Conservation (phyloP, 2,797 vertebrate species). For the Margarornis squamiger region DNA sequence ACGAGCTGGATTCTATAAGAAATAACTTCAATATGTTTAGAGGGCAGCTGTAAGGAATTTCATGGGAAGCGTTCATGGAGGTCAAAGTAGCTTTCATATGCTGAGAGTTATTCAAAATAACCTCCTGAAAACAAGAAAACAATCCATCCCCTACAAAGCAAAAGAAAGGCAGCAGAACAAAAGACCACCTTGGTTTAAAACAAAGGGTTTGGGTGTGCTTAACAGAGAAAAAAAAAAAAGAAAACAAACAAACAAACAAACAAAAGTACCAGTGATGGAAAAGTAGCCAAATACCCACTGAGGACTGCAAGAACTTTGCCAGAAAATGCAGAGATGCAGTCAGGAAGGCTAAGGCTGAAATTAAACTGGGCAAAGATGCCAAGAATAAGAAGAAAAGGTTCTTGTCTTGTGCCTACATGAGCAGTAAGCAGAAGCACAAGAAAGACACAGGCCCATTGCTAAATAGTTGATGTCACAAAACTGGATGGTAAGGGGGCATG, state of each 20-base stretch:
- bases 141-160: neutral
- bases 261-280: neutral
- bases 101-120: neutral
- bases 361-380: neutral
- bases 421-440: neutral
- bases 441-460: neutral
- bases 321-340: neutral
- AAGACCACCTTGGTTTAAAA: neutral
- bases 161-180: neutral
- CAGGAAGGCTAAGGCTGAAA: neutral
- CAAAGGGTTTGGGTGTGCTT: neutral
- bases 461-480: neutral
- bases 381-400: neutral
- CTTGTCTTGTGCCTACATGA: neutral
- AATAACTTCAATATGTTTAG: neutral
- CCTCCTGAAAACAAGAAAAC: neutral
- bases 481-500: neutral
- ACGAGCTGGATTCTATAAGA: neutral
- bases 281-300: neutral
- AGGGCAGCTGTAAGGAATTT: neutral
- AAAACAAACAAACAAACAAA: too few relatives aligned
- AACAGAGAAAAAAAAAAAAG: neutral
- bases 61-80: neutral
- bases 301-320: neutral
- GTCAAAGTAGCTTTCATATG: neutral